A percentile compares a stretch with the other conserved stretches of the same genome.
Conservation (phyloP, 2,113 vertebrate species). For the Xenopus tropicalis region UCB_Xtro_10.0 CM004446.2:129451501-129452000, state of each 20-base stretch:
- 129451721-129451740: constrained; percentile 4
- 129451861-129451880: not conserved
- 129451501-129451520: not conserved
- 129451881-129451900: too few species aligned
- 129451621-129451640: constrained; percentile 2
- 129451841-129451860: not conserved
- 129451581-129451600: constrained; percentile 14
- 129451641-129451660: not conserved
- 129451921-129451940: too few species aligned
- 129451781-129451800: not conserved
- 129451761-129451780: not conserved
- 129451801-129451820: not conserved
- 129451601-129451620: constrained; percentile 1
- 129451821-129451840: not conserved
- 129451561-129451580: constrained; percentile 14
- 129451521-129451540: constrained; percentile 15
- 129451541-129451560: not conserved
- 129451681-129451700: not conserved
- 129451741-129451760: constrained; percentile 1
- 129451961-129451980: too few species aligned
- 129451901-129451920: too few species aligned
- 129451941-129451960: too few species aligned
- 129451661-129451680: not conserved
- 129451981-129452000: too few species aligned
- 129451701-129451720: not conserved